Percentiles rank a stretch among this genome's conserved stretches.
Conservation (phyloP, 2,113 vertebrate genomes). For the Erinaceus europaeus region DNA sequence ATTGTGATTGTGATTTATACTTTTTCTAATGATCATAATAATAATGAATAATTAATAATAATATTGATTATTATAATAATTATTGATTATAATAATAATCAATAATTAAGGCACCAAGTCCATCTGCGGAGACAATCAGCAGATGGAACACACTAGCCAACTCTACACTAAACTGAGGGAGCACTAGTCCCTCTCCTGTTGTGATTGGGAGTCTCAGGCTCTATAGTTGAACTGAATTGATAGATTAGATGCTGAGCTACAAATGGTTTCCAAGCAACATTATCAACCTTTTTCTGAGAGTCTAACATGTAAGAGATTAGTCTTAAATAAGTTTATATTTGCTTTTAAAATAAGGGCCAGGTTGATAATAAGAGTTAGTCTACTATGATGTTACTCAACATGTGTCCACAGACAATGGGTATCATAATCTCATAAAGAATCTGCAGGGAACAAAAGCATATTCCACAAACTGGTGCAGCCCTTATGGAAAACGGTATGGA, state of each 20-base stretch:
- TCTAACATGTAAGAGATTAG: neutral
- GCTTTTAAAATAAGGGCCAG: neutral
- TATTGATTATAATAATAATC: neutral
- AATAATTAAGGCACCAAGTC: neutral
- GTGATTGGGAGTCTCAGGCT: neutral
- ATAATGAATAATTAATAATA: no score
- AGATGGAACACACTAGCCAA: neutral
- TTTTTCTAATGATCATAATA: neutral
- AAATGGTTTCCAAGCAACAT: neutral
- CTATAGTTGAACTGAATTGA: neutral
- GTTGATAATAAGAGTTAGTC: no score
- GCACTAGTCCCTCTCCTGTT: neutral
- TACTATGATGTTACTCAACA: neutral
- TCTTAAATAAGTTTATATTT: neutral
- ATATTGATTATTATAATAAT: neutral
- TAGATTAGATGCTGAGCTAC: neutral
- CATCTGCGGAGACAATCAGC: neutral
- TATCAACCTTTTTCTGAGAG: neutral
- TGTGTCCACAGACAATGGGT: neutral
- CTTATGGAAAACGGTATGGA: no score
- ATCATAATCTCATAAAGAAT: neutral
- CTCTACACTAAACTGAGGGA: neutral
- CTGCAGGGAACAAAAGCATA: neutral
- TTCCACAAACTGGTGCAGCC: no score
- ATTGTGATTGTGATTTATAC: neutral